Percentiles rank a stretch among this genome's conserved stretches.
Evolutionary conservation across 1,140 invertebrate species (phyloP).

Genomic region (Ostrea denselamellosa): DNA sequence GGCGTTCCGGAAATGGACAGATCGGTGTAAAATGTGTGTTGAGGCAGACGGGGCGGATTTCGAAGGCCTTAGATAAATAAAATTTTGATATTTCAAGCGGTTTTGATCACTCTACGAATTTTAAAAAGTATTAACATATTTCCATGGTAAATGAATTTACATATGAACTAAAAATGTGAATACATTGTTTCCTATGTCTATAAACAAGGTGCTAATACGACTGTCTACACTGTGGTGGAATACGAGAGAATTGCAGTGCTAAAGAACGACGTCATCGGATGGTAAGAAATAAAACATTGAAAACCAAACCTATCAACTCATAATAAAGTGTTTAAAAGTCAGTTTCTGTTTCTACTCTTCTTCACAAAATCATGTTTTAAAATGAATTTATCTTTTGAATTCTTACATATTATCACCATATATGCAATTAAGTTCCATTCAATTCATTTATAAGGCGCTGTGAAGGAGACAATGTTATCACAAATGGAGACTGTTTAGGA

Average conservation of each 20-base stretch:
- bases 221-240: not conserved
- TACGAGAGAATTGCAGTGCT: conserved; percentile 14
- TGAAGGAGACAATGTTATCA: not conserved
- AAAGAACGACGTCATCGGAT: not conserved
- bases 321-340: not conserved
- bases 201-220: not conserved
- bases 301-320: not conserved
- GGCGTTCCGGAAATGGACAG: too few relatives aligned
- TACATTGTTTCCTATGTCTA: not conserved
- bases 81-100: too few relatives aligned
- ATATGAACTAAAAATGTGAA: too few relatives aligned
- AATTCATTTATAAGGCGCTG: not conserved
- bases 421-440: not conserved
- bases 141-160: too few relatives aligned
- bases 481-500: conserved; percentile 1
- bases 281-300: not conserved
- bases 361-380: not conserved
- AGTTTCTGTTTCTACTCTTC: not conserved
- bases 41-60: too few relatives aligned
- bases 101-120: too few relatives aligned
- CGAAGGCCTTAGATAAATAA: too few relatives aligned
- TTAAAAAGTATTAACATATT: too few relatives aligned
- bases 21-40: too few relatives aligned
- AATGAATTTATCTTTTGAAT: not conserved
- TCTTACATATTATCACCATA: not conserved